Evolutionary conservation across 2,888 invertebrate genomes (phyloP), one percentile per base, ranked within the genome.

Genomic region (Thereva nobilitata): DNA sequence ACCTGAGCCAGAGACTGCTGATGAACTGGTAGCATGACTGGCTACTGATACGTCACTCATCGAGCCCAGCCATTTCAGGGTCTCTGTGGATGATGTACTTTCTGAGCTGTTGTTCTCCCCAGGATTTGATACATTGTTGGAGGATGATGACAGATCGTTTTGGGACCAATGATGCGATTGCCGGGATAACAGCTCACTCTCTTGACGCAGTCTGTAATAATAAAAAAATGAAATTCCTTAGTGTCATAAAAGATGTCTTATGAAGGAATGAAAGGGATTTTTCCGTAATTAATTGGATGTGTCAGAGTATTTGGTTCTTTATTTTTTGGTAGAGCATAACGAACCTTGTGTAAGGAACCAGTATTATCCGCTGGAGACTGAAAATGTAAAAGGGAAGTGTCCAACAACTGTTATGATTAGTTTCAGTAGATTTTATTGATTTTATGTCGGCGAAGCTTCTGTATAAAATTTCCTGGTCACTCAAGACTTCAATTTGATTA

Each of bases 11-110:
- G 81, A 77, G 64, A 81, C 77, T 67, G 79, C 78, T 75, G 81
- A 81, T 79, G 84, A 74, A 78, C 83, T 79, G 75, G 84, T 77
- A 76, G 82, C 77, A 78, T 84, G 84, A 72, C 86, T 86, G 53
- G 85, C 83, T 70, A 87, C 85, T 66, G 88, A 88, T 52, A 90
- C 86, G 76, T 90, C 90, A 79, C 88, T 89, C 82, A 88, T 86
- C 4, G 89, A 89, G 50, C 89, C 89, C 75, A 90, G 86, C 90
- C 90, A 91, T 80, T 91, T 91, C 5, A 91, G 81, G 2, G 91
- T 91, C 76, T 91, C 91, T 75, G 89, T 89, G 63, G 89, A 89
- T 67, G 82, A 81, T 72, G 80, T 80, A 74, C 80, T 80, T 70
- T 81, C 81, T 10, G 80, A 79, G 69, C 79, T 80, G 68, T 80